These are phyloP conservation scores for Umimayanthus chanpuru DNA, from an alignment of 92 coral and sea anemone genomes.

Conservation along the genomic window DNA sequence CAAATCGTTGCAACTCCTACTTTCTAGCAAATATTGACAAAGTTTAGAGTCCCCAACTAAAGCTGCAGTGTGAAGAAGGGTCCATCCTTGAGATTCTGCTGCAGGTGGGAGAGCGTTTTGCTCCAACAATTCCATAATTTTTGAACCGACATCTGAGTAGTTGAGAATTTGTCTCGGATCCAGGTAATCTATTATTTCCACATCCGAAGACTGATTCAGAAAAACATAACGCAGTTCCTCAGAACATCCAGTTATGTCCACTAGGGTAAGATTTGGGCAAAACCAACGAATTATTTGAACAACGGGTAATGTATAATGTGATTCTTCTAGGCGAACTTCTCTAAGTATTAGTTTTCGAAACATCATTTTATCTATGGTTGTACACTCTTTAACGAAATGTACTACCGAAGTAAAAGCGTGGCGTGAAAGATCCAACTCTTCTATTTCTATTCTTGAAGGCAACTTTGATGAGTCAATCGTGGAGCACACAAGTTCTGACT, in stretches of 20 bases:
- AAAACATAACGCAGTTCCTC: background rate
- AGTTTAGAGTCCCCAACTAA: background rate
- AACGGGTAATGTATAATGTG: background rate
- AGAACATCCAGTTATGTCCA: background rate
- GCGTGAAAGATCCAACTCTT: background rate
- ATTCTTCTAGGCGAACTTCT: background rate
- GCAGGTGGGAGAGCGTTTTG: conserved; percentile 6
- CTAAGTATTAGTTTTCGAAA: background rate
- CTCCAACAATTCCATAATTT: background rate
- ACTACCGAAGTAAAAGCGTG: background rate
- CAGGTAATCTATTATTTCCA: background rate
- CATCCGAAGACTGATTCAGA: background rate
- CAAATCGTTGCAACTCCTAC: background rate
- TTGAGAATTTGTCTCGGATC: background rate
- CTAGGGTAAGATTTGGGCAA: background rate
- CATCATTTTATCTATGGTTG: background rate
- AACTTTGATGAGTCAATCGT: background rate
- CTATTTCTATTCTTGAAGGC: background rate
- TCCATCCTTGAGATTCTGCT: background rate
- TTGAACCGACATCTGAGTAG: background rate
- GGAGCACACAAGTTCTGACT: background rate
- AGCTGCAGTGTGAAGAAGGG: conserved; percentile 1
- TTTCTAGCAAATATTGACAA: background rate
- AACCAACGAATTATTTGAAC: background rate
- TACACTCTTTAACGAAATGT: background rate